phyloP scores from a whole-genome alignment of 2,113 vertebrate genomes.

The Pseudorhombus dupliciocellatus region DNA sequence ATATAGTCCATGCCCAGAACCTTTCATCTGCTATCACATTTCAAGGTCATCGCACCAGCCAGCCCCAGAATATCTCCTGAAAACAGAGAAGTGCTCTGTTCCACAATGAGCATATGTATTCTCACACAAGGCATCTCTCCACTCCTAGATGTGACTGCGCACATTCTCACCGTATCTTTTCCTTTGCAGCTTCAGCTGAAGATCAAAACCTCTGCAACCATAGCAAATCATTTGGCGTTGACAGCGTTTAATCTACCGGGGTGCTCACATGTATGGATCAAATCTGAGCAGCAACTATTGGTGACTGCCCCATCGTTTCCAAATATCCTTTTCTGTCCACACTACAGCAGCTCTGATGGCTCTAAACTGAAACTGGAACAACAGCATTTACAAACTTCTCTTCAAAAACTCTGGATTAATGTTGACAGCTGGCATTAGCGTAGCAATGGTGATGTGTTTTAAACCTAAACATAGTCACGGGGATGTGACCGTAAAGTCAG shows the following conservation, averaged over 20 bases:
- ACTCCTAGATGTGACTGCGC: neutral
- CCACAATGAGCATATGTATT: neutral
- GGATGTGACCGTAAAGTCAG: neutral
- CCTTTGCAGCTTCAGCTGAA: neutral
- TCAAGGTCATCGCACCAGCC: conserved; percentile 26
- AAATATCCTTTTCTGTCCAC: too few species aligned
- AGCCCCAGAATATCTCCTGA: conserved; percentile 25
- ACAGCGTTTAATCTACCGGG: conserved; percentile 3
- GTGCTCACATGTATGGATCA: conserved; percentile 12
- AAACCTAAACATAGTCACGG: too few species aligned
- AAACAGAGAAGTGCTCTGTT: conserved; percentile 13
- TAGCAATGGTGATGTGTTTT: neutral
- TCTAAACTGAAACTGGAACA: too few species aligned
- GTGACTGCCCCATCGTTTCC: neutral
- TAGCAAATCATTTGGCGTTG: conserved; percentile 2
- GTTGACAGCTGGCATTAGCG: neutral
- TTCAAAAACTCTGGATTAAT: too few species aligned
- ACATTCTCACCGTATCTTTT: neutral
- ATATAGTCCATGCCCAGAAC: conserved; percentile 9
- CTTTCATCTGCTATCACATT: conserved; percentile 41
- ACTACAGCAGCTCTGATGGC: too few species aligned
- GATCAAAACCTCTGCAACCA: neutral
- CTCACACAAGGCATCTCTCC: conserved; percentile 3
- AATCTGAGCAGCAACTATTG: neutral
- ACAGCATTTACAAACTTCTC: too few species aligned